Evolutionary conservation across 2,797 vertebrate genomes (phyloP).

Genomic region (Sciurus vulgaris): DNA sequence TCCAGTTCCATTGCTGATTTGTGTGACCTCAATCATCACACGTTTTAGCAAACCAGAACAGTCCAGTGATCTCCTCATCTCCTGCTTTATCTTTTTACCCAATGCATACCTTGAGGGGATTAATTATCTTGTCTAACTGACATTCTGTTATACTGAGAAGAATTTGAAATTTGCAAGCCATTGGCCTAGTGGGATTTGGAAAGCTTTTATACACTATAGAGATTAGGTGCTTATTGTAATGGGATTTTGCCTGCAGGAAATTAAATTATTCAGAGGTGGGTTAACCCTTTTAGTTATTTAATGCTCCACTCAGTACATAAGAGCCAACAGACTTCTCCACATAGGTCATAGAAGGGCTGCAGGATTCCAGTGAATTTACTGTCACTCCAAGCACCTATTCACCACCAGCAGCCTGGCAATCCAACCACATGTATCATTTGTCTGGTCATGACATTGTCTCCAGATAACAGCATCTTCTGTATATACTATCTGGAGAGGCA

Average conservation of each 20-base stretch:
- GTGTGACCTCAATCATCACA: not conserved
- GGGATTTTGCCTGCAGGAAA: conserved; percentile 26
- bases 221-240: conserved; percentile 41
- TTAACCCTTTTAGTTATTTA: not conserved
- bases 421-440: not conserved
- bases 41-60: not conserved
- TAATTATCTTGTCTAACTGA: conserved; percentile 49
- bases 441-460: not conserved
- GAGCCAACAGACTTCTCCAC: not conserved
- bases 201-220: not conserved
- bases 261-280: conserved; percentile 7
- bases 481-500: not conserved
- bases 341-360: not conserved
- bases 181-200: not conserved
- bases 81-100: not conserved
- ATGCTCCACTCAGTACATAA: not conserved
- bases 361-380: not conserved
- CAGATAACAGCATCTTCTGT: not conserved
- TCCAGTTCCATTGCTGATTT: not conserved
- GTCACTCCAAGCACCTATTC: rapidly evolving
- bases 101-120: not conserved
- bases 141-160: conserved; percentile 14
- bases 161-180: conserved; percentile 56
- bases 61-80: not conserved
- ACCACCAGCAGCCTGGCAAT: not conserved